Base-by-base conservation (phyloP, 2,113 vertebrate genomes). In the Camarhynchus parvulus region DNA sequence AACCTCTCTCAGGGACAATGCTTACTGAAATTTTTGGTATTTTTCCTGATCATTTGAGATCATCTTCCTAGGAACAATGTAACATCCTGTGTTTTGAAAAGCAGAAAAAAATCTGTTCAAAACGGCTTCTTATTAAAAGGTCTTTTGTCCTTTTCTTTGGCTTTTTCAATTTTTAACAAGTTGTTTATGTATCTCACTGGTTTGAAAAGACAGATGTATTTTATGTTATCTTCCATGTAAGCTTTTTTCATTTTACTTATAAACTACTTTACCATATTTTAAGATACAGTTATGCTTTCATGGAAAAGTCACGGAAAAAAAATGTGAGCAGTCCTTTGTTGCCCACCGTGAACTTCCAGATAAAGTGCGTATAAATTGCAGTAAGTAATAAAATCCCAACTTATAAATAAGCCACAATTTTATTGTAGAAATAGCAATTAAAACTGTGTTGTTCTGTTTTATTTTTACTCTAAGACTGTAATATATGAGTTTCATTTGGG, bases 201-300 rank as follows among this genome's bases (percentile, higher is more conserved):
- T 89, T 98, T 96, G 93, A 97, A 97, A 98, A 97, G 97, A 97
- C 97, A 98, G 97, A 98, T 97, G 96, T 97, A 96, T 97, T 98
- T 98, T 97, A 96, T 97, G 96, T 97, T 98, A 98, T 96, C 96
- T 98, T 97, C 96, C 95, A 89, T 95, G 97, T 95, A 97, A 97
- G 96, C 75, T 97, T 98, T 98, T 98, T 97, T 89, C 97, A 98
- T 97, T 98, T 97, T 75, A 94, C 92, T 98, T 97, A 98, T 95
- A 97, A 98, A 99, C 98, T 98, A 97, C 98, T 99, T 99, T 98
- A 98, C 98, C 98, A 98, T 98, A 98, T 98, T 98, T 98, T 97
- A 97, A 97, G 94, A 95, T 92, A 80, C 58, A 91, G 81, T 96
- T 97, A 92, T 92, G 69, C 96, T 97, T 97, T 96, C 75, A 90